These are phyloP conservation scores for Limenitis camilla DNA, from an alignment of 2,888 invertebrate genomes.

Conservation along the genomic window DNA sequence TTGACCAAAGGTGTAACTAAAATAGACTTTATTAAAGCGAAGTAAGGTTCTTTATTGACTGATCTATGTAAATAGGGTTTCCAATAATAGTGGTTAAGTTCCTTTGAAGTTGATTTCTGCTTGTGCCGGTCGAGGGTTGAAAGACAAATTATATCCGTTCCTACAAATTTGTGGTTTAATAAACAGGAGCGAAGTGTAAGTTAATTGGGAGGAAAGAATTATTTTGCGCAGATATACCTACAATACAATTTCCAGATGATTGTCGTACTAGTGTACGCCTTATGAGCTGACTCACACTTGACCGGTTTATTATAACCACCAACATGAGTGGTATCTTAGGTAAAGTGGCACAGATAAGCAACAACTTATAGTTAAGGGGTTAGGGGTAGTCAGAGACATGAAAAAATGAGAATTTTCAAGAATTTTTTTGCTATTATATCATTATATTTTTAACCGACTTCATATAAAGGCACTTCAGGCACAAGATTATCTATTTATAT, in stretches of 20 bases:
- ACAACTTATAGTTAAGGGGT: too few species aligned
- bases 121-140: slow-evolving; percentile 5
- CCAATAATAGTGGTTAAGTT: background rate
- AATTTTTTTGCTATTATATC: too few species aligned
- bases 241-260: background rate
- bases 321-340: too few species aligned
- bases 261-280: background rate
- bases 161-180: slow-evolving; percentile 5
- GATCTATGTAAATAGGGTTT: background rate
- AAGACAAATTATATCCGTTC: slow-evolving; percentile 15
- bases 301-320: too few species aligned
- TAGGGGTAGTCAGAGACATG: too few species aligned
- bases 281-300: too few species aligned
- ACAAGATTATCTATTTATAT: too few species aligned
- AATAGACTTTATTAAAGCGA: background rate
- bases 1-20: background rate
- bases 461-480: too few species aligned
- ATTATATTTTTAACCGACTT: too few species aligned
- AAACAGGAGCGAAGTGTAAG: slow-evolving; percentile 1
- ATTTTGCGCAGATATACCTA: background rate
- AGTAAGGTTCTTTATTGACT: background rate
- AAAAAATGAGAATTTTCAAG: too few species aligned
- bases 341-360: too few species aligned
- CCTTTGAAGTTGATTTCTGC: slow-evolving; percentile 16
- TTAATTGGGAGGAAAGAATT: background rate